phyloP scores from a whole-genome alignment of 1,140 invertebrate genomes.

The Campoletis sonorensis region DNA sequence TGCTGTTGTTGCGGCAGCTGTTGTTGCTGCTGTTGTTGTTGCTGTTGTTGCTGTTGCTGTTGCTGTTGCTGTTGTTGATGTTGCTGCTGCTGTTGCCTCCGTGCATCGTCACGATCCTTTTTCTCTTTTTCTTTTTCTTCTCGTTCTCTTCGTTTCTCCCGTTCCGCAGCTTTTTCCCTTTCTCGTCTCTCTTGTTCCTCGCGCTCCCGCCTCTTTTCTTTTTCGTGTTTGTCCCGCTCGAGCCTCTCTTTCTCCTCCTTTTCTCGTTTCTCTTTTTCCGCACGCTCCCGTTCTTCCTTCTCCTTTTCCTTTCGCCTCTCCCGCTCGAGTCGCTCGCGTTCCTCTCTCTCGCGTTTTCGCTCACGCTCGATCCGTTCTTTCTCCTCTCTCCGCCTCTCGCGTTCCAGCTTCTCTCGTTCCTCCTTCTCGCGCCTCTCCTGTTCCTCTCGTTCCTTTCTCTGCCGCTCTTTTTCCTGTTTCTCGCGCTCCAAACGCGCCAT shows the following conservation, averaged over 20 bases:
- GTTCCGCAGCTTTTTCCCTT: constrained; percentile 61
- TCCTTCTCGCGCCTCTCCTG: constrained; percentile 64
- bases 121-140: constrained; percentile 65
- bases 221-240: constrained; percentile 60
- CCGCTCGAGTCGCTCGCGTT: constrained; percentile 62
- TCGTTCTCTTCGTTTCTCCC: constrained; percentile 67
- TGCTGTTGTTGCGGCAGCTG: constrained; percentile 5
- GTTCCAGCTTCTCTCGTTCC: constrained; percentile 67
- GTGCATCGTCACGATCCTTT: constrained; percentile 65
- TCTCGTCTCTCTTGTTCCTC: constrained; percentile 72
- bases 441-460: constrained; percentile 65
- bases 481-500: constrained; percentile 63
- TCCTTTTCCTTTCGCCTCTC: constrained; percentile 58
- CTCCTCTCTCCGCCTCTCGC: constrained; percentile 71
- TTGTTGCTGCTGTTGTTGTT: constrained; percentile 48
- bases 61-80: constrained; percentile 42
- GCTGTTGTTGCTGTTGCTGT: constrained; percentile 33
- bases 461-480: constrained; percentile 60
- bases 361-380: constrained; percentile 70
- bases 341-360: constrained; percentile 56
- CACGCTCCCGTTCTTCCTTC: constrained; percentile 68
- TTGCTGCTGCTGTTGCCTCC: constrained; percentile 22
- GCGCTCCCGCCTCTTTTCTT: constrained; percentile 66
- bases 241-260: constrained; percentile 72
- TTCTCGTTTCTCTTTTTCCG: constrained; percentile 73